Evolutionary conservation across 1,140 invertebrate genomes (phyloP), one percentile per base, ranked within the genome.

Genomic region (Colletes latitarsis): DNA sequence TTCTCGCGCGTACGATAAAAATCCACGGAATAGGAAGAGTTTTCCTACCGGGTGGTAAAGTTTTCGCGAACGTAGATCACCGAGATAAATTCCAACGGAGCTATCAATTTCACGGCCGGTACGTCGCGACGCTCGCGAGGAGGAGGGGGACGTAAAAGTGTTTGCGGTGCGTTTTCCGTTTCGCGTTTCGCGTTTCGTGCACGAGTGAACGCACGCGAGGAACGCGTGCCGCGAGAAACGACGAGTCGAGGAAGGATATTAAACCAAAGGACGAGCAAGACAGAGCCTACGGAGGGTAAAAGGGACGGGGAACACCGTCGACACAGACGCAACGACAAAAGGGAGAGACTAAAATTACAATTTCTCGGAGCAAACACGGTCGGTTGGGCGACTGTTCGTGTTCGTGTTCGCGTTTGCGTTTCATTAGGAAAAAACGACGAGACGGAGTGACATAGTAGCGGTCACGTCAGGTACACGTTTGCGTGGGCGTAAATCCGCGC

Each of bases 311-410:
- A 41, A 73, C 46, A 21, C 8, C 17, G 30, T 19, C 5, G 17
- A 63, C 52, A 14, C n/a, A 15, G 15, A 10, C 53, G 21, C 5
- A 6, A 19, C 19, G 14, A 58, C 49, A 63, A 67, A 67, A 39
- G 12, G 30, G 14, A 53, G 3, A 70, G 57, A 76, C 12, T 60
- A 53, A 85, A 87, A 84, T 87, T 83, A 85, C 86, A 85, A 87
- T 87, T 87, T 85, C 66, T 64, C 21, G 62, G n/a, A 79, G 68
- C 64, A 82, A 87, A 82, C 57, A 77, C 67, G 60, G 77, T 19
- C 43, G 63, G 67, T 15, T 74, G 76, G 46, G n/a, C 39, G 66
- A 53, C 43, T 1, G 15, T 46, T 46, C 52, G 53, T 1, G 62
- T 49, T 21, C 30, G 30, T 30, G 30, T 30, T 30, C 30, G 77